Base-by-base conservation (phyloP, 2,888 invertebrate genomes). In the Acrocera orbiculus region DNA sequence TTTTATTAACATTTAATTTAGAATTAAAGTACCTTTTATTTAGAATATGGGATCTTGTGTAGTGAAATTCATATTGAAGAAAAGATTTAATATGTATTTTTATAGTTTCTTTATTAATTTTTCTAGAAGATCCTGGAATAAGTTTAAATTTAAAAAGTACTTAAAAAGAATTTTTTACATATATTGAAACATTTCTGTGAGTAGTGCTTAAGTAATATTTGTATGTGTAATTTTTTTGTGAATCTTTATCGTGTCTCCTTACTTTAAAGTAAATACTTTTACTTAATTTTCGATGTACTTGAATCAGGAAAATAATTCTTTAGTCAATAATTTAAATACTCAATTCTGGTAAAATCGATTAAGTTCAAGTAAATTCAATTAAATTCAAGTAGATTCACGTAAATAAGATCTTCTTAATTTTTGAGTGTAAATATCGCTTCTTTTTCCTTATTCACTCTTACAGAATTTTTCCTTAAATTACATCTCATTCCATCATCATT, bases 201-300 rank as follows among this genome's bases (percentile, higher is more conserved):
- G 23, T 15, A 37, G 32, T 37, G 17, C 35, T 37, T 30, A 33
- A 40, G 32, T 31, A 40, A 32, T 37, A 39, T 37, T 34, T 39
- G 28, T 38, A 35, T 35, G 23, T 35, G 20, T 20, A 36, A 35
- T 32, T 30, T 30, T 25, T 36, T 29, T 29, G 26, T 4, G 38
- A 36, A 25, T 36, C 35, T 22, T 32, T 33, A 23, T 27, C 20
- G 22, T 38, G 32, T 38, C 31, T 31, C 25, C 15, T 16, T 2
- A 23, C 15, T 31, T 23, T 24, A 15, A 16, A n/a, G 23, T 31
- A 16, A 16, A 23, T 37, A n/a, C n/a, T n/a, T n/a, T n/a, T n/a
- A n/a, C n/a, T n/a, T n/a, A n/a, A n/a, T n/a, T n/a, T n/a, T n/a
- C n/a, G n/a, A n/a, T n/a, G n/a, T n/a, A n/a, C n/a, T n/a, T n/a